A percentile compares a stretch with the other conserved stretches of the same genome.
These are phyloP conservation scores for Sebastes diploproa DNA, from an alignment of 2,797 vertebrate species.

Conservation along the genomic window DNA sequence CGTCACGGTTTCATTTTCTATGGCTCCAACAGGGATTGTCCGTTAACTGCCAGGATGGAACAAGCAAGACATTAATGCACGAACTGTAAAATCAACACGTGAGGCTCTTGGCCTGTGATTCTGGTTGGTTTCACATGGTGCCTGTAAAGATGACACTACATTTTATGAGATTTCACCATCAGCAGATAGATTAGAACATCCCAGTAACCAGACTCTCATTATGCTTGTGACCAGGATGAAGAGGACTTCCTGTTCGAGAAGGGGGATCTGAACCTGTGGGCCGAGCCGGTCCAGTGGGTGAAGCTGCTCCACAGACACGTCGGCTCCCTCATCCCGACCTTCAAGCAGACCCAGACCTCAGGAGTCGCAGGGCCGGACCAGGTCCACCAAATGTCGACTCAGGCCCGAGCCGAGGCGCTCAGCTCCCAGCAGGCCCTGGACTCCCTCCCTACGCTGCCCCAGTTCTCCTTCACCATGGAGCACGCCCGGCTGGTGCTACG, in stretches of 20 bases:
- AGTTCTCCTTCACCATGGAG: constrained; percentile 87
- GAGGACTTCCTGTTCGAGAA: constrained; percentile 94
- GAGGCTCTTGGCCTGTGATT: neutral
- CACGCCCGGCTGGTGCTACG: constrained; percentile 83
- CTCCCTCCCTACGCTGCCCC: constrained; percentile 83
- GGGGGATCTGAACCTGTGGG: constrained; percentile 93
- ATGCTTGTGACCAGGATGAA: constrained; percentile 81
- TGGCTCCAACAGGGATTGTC: neutral
- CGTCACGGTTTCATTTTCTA: neutral
- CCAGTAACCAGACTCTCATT: no score
- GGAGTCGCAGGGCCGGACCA: constrained; percentile 22
- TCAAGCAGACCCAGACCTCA: constrained; percentile 35
- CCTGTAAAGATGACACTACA: neutral
- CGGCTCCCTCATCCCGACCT: constrained; percentile 63
- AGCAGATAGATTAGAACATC: no score
- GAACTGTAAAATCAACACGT: neutral
- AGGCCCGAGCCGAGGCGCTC: constrained; percentile 64
- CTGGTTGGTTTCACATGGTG: neutral
- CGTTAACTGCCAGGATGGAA: neutral
- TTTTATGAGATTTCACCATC: no score
- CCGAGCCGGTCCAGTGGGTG: constrained; percentile 87
- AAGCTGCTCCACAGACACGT: constrained; percentile 85
- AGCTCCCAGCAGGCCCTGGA: constrained; percentile 67
- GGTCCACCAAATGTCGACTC: constrained; percentile 54
- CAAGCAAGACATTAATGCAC: neutral